A percentile compares a stretch with the other conserved stretches of the same genome.
Evolutionary conservation across 2,113 vertebrate species (phyloP).

Genomic region (Stercorarius parasiticus): DNA sequence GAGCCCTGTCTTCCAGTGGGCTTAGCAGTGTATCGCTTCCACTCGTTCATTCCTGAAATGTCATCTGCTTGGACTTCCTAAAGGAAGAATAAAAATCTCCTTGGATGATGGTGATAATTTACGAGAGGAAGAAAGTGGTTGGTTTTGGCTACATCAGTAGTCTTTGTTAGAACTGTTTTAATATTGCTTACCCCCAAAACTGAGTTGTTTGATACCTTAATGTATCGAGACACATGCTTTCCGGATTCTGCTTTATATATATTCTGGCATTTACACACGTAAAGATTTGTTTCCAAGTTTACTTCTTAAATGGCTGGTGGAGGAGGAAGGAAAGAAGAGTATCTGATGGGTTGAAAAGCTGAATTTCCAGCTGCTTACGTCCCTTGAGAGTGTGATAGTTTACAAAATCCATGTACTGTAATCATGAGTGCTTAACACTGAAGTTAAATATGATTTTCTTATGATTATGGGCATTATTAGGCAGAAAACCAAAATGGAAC

Average conservation of each 20-base stretch:
- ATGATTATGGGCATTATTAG: not conserved
- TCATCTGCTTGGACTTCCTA: not conserved
- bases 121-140: not conserved
- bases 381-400: not conserved
- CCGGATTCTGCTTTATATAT: not conserved
- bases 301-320: not conserved
- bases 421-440: not conserved
- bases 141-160: not conserved
- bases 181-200: not conserved
- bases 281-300: not conserved
- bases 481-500: not conserved
- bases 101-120: not conserved
- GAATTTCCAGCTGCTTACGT: not conserved
- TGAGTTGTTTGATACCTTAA: not conserved
- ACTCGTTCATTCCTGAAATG: accelerated
- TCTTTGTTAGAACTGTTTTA: not conserved
- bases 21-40: not conserved
- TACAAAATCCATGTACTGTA: not conserved
- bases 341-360: not conserved
- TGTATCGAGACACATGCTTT: not conserved
- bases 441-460: not conserved
- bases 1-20: not conserved
- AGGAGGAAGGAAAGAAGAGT: not conserved
- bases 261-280: not conserved
- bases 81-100: not conserved